Evolutionary conservation across 2,113 vertebrate genomes (phyloP).

Genomic region (Sterna hirundo): DNA sequence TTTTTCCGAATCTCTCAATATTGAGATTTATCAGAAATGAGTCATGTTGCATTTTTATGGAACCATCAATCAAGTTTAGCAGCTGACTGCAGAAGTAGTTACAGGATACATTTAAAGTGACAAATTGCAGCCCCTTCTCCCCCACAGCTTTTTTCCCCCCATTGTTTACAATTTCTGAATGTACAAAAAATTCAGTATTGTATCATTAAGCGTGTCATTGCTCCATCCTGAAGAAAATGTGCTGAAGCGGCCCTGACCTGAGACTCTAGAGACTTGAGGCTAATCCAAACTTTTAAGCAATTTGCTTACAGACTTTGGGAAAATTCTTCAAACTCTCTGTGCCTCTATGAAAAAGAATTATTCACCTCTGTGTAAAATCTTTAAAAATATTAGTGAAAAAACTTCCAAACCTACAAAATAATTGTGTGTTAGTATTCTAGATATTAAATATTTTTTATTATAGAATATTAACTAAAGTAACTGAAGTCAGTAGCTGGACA

Average conservation of each 20-base stretch:
- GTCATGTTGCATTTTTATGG: not conserved
- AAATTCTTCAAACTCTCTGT: not conserved
- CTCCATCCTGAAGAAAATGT: constrained; percentile 29
- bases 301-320: not conserved
- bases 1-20: not conserved
- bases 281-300: constrained; percentile 28
- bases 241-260: constrained; percentile 17
- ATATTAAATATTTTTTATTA: not conserved
- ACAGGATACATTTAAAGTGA: not conserved
- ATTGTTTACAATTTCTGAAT: not conserved
- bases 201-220: constrained; percentile 7
- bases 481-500: not conserved
- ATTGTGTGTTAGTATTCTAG: not conserved
- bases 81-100: not conserved
- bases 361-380: not conserved
- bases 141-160: not conserved
- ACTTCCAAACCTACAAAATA: not conserved
- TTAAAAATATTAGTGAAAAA: not conserved
- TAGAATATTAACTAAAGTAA: not conserved
- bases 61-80: not conserved
- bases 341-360: not conserved
- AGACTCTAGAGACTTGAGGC: constrained; percentile 15
- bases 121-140: not conserved
- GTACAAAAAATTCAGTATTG: not conserved
- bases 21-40: not conserved